Base-by-base conservation (phyloP, 1,140 invertebrate species). In the Micrasema minimum region DNA sequence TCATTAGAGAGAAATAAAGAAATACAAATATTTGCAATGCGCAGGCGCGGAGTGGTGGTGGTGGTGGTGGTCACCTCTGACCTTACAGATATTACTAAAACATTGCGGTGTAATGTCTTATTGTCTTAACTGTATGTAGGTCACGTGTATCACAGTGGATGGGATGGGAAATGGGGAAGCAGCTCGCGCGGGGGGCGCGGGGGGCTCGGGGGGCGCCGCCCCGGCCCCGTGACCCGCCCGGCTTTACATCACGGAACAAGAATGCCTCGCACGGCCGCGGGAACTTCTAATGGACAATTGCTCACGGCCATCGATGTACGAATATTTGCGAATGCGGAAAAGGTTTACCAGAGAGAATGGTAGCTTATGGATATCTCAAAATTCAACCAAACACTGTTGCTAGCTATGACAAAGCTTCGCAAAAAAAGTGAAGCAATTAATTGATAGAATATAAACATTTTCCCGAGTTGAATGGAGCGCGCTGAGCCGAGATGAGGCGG, bases 251-350 rank as follows among this genome's bases (percentile, higher is more conserved):
- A 55, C 38, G 37, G 55, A 18, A 20, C 20, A 16, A 22, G 55
- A 59, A 22, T 14, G 55, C 55, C 7, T 41, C 37, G 55, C 38
- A 43, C 38, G 55, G 35, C 37, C 2, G 14, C 16, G 35, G 35
- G 16, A 20, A 18, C 14, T 23, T 12, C 10, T 12, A 38, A 22
- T 43, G 55, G n/a, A 20, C 11, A 2, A 14, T 18, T 22, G 14
- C 55, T 41, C 37, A 59, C 55, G 55, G 55, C 37, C 55, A 59
- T 35, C n/a, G 55, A 38, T 16, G 16, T 18, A 20, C 20, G n/a
- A 11, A 22, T 59, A 59, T 41, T 59, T 35, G 55, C 55, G 35
- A 59, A 59, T 22, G 55, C 55, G 35, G 55, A 59, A 59, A 38
- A 22, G 35, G n/a, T 31, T 31, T 10, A 35, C 23, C 23, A n/a